Evolutionary conservation across 2,888 invertebrate species (phyloP), one percentile per base, ranked within the genome.

Genomic region (Apamea epomidion): DNA sequence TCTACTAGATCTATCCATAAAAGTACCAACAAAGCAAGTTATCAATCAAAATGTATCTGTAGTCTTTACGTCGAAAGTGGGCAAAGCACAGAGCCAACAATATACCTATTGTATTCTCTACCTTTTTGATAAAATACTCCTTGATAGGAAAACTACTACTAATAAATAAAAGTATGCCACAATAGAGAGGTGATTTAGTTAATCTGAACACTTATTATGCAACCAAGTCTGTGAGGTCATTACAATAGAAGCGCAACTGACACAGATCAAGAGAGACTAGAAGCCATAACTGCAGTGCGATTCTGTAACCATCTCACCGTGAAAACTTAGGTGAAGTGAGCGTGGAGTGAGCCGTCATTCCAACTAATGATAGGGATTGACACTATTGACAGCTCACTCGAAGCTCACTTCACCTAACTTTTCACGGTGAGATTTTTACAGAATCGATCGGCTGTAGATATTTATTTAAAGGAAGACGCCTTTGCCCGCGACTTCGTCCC

Each of bases 141-240:
- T 80, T 83, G 72, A 70, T 80, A 76, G 32, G n/a, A 42, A 80
- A 76, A 76, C 73, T 76, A 65, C 60, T 67, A 51, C 45, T 70
- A 62, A 76, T 76, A 76, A 76, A 83, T 74, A 79, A 74, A 68
- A 79, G 65, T 70, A 78, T 70, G 51, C 64, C 73, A 74, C 60
- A 71, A 65, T 74, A 67, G 74, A 69, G 51, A 73, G 45, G 78
- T 58, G 68, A 69, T 25, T 77, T 54, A 37, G 68, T 78, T 70
- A 54, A 82, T 78, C 73, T 71, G n/a, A 73, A 79, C 70, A 80
- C 29, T 72, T 75, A 48, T 83, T 75, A 74, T 68, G 80, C 83
- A 83, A 78, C 69, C 45, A 32, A 42, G 62, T 71, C 60, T 54
- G 58, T 60, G 78, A 42, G 60, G 68, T 83, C 80, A 74, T 74